Percentiles rank a stretch among this genome's conserved stretches.
Conservation (phyloP, 2,113 vertebrate species). For the Microtus oregoni region DNA sequence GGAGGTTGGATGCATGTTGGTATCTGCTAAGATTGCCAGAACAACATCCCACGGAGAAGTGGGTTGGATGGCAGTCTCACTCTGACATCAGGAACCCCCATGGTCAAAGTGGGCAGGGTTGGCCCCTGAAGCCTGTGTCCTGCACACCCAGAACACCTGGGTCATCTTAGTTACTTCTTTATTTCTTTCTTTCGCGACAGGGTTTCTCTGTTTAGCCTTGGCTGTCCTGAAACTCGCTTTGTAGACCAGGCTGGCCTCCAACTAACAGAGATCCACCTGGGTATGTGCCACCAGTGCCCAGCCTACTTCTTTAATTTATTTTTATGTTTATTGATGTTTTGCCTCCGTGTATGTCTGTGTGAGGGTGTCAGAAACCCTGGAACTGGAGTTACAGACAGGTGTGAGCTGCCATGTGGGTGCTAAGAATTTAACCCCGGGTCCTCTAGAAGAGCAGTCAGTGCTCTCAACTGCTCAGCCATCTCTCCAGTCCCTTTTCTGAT, state of each 20-base stretch:
- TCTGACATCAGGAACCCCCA: not conserved
- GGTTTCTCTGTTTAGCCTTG: too few relatives aligned
- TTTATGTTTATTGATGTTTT: not conserved
- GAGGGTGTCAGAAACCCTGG: not conserved
- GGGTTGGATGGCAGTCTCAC: too few relatives aligned
- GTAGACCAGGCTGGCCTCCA: too few relatives aligned
- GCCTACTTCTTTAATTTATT: not conserved
- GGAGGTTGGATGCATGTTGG: not conserved
- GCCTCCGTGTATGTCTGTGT: not conserved
- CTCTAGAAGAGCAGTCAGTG: not conserved
- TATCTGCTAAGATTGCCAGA: not conserved
- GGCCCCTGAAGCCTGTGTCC: not conserved
- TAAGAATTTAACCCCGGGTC: not conserved
- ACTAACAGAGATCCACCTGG: too few relatives aligned
- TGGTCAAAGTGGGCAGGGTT: not conserved
- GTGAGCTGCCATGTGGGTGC: too few relatives aligned
- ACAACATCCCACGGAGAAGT: not conserved
- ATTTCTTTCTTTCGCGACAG: too few relatives aligned
- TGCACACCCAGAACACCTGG: not conserved
- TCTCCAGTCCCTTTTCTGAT: not conserved
- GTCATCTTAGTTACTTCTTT: not conserved
- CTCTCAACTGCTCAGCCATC: not conserved
- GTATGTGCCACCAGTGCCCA: too few relatives aligned
- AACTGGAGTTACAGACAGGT: not conserved
- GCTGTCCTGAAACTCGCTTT: too few relatives aligned